phyloP scores from a whole-genome alignment of 2,888 invertebrate species.

The Xanthorhoe designata region DNA sequence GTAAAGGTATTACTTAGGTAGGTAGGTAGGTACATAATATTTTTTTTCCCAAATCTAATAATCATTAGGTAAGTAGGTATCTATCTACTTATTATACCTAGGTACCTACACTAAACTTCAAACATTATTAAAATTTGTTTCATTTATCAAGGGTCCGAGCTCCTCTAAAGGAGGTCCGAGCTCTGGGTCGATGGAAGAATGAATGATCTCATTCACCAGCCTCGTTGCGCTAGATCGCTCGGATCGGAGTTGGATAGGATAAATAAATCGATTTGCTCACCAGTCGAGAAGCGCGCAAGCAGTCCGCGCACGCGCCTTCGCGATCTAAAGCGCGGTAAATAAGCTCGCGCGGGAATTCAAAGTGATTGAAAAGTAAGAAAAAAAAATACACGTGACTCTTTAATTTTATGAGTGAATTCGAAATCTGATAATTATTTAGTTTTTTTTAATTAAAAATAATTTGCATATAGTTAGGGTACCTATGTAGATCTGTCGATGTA shows the following conservation, averaged over 20 bases:
- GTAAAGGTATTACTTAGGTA: too few relatives aligned
- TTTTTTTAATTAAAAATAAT: not conserved
- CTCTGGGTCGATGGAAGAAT: not conserved
- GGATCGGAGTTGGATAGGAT: too few relatives aligned
- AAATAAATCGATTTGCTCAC: slow-evolving; percentile 24
- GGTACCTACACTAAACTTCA: too few relatives aligned
- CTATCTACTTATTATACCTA: too few relatives aligned
- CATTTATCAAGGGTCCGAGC: too few relatives aligned
- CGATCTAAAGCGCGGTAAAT: slow-evolving; percentile 42
- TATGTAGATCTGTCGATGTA: too few relatives aligned
- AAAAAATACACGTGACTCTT: slow-evolving; percentile 43
- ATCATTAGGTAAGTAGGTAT: too few relatives aligned
- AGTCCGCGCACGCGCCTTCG: slow-evolving; percentile 72
- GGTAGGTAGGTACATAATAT: too few relatives aligned
- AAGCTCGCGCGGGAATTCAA: slow-evolving; percentile 52
- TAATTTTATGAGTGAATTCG: not conserved
- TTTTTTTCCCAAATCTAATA: too few relatives aligned
- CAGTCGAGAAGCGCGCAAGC: slow-evolving; percentile 65
- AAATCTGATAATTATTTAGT: not conserved
- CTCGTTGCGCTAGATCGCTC: not conserved
- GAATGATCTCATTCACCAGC: not conserved
- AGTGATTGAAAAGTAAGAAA: slow-evolving; percentile 46
- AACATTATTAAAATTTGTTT: too few relatives aligned
- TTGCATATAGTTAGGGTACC: too few relatives aligned
- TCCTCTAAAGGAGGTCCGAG: too few relatives aligned